A percentile compares a stretch with the other conserved stretches of the same genome.
Evolutionary conservation across 2,888 invertebrate species (phyloP).

Genomic region (Mamestra brassicae): DNA sequence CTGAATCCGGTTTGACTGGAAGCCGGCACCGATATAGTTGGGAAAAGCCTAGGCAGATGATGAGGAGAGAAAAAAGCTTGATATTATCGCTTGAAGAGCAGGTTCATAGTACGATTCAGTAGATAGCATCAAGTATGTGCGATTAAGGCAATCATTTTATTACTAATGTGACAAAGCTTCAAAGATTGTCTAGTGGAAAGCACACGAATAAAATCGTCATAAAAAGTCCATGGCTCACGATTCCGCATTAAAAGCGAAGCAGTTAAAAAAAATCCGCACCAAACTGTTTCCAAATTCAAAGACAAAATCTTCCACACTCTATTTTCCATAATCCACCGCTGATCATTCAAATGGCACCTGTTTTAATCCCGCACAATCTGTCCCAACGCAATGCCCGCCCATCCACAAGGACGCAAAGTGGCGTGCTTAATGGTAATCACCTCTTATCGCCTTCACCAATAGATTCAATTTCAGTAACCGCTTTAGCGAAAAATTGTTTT

Average conservation of each 20-base stretch:
- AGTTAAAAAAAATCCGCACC: background rate
- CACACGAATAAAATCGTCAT: background rate
- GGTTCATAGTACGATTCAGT: too few species aligned
- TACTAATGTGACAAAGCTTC: background rate
- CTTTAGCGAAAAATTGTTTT: slow-evolving; percentile 90
- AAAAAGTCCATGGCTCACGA: background rate
- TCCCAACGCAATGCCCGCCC: slow-evolving; percentile 50
- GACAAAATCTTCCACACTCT: slow-evolving; percentile 26
- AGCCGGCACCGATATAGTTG: too few species aligned
- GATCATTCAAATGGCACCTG: slow-evolving; percentile 59
- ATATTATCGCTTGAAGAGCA: background rate
- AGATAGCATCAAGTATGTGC: too few species aligned
- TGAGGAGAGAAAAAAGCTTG: background rate
- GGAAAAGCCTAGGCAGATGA: too few species aligned
- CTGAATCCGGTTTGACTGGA: too few species aligned
- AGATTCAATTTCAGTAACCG: slow-evolving; percentile 89
- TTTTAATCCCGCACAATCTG: slow-evolving; percentile 57
- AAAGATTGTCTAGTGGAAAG: background rate
- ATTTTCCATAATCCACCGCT: slow-evolving; percentile 34
- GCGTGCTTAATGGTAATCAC: slow-evolving; percentile 75
- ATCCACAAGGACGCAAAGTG: slow-evolving; percentile 61
- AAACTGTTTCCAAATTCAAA: slow-evolving; percentile 9
- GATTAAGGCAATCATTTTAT: background rate
- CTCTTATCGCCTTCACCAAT: slow-evolving; percentile 77
- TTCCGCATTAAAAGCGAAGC: background rate